Evolutionary conservation across 2,888 invertebrate genomes (phyloP), one percentile per base, ranked within the genome.

Genomic region (Neoitamus cyanurus): DNA sequence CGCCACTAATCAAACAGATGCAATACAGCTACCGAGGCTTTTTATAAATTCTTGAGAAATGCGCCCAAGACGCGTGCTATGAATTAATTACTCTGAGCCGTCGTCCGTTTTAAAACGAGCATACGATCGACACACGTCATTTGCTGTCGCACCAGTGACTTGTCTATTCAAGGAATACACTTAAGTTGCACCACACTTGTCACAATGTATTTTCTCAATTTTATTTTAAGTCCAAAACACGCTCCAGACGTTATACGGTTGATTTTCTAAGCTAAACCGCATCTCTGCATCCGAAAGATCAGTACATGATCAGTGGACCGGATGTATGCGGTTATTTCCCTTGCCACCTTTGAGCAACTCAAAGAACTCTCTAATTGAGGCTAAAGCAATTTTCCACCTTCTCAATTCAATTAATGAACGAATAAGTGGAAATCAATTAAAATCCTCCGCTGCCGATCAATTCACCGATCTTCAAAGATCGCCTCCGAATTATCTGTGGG

Each of bases 1-100:
- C 80, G 58, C 68, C 80, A 46, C 83, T 83, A 72, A 83, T 83
- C 72, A 34, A 83, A 72, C 83, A 83, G 83, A 83, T 83, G 83
- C 42, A 72, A 30, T 11, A 5, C 68, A 68, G 80, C 80, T 58
- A 58, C 58, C 9, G 58, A 58, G 11, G 58, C 58, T 80, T 80
- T 80, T 80, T 80, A 42, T 80, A 58, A 58, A 28, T 80, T 80
- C 58, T 31, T 11, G 3, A 58, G 80, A 42, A 69, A 31, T 70
- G 68, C 13, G 20, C 58, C 46, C 36, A 42, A 58, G 46, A 36
- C 37, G 75, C 42, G 34, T 58, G 68, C 86, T 84, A 75, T 82
- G 84, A 31, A 83, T 77, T 77, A 84, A 46, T 28, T 42, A 11
- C 20, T 34, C 34, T 25, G 0, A 15, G 30, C 34, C 15, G 3